Percentiles rank a stretch among this genome's conserved stretches.
Evolutionary conservation across 2,113 vertebrate genomes (phyloP).

Genomic region (Syngnathus typhle): DNA sequence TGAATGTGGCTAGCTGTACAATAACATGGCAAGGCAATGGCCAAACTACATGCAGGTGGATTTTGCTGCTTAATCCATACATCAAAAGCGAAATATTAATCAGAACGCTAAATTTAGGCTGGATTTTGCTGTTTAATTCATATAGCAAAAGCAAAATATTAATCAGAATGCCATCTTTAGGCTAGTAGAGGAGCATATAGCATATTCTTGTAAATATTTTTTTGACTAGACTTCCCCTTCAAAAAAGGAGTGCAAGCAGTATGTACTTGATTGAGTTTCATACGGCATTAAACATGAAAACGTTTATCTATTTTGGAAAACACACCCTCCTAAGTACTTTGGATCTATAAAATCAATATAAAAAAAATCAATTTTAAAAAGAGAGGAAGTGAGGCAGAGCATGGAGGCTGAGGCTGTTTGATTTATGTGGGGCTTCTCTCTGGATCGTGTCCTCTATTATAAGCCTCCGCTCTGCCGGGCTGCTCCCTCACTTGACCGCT

Average conservation of each 20-base stretch:
- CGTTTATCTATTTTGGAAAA: background rate
- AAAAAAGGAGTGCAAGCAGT: background rate
- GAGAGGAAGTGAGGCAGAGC: constrained; percentile 25
- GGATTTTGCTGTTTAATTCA: too few relatives aligned
- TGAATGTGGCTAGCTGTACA: too few relatives aligned
- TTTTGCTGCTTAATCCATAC: too few relatives aligned
- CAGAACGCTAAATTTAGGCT: too few relatives aligned
- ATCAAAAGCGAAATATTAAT: too few relatives aligned
- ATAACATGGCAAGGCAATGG: too few relatives aligned
- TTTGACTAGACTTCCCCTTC: background rate
- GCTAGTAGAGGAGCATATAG: background rate
- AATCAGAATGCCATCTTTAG: too few relatives aligned
- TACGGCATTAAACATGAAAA: background rate
- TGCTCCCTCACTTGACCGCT: constrained; percentile 65
- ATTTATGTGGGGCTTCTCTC: constrained; percentile 72
- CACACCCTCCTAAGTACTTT: background rate
- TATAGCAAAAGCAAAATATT: too few relatives aligned
- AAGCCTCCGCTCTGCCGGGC: constrained; percentile 56
- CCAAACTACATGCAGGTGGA: too few relatives aligned
- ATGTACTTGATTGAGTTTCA: background rate
- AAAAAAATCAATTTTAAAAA: background rate
- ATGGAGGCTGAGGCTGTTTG: constrained; percentile 54
- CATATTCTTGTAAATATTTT: too few relatives aligned
- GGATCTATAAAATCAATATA: background rate
- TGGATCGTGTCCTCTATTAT: constrained; percentile 68